These are phyloP conservation scores for Stictocephala bisonia DNA, from an alignment of 2,888 invertebrate species.

Conservation along the genomic window DNA sequence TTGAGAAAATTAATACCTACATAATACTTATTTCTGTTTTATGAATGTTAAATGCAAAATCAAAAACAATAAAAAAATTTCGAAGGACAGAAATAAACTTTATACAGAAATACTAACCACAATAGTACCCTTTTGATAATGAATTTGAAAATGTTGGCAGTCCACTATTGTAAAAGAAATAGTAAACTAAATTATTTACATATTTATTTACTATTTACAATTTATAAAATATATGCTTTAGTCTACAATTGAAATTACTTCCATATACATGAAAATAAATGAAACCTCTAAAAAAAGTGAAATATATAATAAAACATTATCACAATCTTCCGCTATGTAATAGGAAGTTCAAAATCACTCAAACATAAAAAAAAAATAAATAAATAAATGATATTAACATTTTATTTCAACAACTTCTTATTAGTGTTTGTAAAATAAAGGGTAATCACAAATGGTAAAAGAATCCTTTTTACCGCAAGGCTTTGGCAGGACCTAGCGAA, in stretches of 20 bases:
- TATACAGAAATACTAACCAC: too few relatives aligned
- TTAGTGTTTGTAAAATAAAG: not conserved
- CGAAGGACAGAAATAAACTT: too few relatives aligned
- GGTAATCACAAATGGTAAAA: not conserved
- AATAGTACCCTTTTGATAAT: too few relatives aligned
- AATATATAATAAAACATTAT: too few relatives aligned
- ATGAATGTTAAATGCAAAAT: too few relatives aligned
- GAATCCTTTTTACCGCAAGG: constrained; percentile 34
- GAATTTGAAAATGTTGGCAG: too few relatives aligned
- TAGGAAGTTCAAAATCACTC: constrained; percentile 4
- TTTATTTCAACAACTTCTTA: not conserved
- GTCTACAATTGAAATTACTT: not conserved
- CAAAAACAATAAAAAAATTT: too few relatives aligned
- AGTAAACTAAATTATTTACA: not conserved
- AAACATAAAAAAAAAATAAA: not conserved
- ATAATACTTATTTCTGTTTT: too few relatives aligned
- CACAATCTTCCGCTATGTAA: not conserved
- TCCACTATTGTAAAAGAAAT: too few relatives aligned
- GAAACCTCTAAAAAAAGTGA: too few relatives aligned
- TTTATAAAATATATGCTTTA: not conserved
- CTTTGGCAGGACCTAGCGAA: constrained; percentile 77
- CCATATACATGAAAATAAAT: constrained; percentile 15
- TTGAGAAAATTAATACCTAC: too few relatives aligned
- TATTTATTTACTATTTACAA: constrained; percentile 15
- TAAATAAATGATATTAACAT: constrained; percentile 9